A percentile compares a stretch with the other conserved stretches of the same genome.
phyloP scores from a whole-genome alignment of 2,797 vertebrate genomes.

The Clamator glandarius region DNA sequence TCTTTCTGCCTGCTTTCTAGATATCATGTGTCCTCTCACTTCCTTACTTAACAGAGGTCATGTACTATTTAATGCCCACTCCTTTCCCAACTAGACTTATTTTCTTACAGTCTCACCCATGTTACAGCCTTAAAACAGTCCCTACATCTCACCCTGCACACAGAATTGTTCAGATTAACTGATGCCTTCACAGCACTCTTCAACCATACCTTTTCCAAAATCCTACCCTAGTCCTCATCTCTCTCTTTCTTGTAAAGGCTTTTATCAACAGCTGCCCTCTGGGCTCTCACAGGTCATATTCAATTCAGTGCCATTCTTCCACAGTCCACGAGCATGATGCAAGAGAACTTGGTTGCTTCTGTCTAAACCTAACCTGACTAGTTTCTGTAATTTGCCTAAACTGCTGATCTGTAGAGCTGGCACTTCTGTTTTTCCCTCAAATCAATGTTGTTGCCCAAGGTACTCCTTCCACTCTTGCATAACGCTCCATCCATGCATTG shows the following conservation, averaged over 20 bases:
- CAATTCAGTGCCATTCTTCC: not conserved
- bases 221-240: not conserved
- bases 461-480: not conserved
- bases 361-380: not conserved
- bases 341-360: not conserved
- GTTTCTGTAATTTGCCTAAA: not conserved
- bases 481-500: not conserved
- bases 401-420: not conserved
- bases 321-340: not conserved
- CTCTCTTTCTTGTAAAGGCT: not conserved
- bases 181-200: not conserved
- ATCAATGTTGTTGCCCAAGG: not conserved
- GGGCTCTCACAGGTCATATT: not conserved
- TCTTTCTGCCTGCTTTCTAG: not conserved
- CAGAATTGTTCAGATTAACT: not conserved
- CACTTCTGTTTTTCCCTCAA: not conserved
- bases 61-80: not conserved
- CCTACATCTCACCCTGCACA: rapidly evolving
- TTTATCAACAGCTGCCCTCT: not conserved
- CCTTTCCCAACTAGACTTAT: not conserved
- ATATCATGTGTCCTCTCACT: not conserved
- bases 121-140: not conserved
- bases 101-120: not conserved
- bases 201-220: not conserved
- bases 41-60: not conserved